Conservation (phyloP, 2,888 invertebrate genomes). For the Leucoptera coffeella region DNA sequence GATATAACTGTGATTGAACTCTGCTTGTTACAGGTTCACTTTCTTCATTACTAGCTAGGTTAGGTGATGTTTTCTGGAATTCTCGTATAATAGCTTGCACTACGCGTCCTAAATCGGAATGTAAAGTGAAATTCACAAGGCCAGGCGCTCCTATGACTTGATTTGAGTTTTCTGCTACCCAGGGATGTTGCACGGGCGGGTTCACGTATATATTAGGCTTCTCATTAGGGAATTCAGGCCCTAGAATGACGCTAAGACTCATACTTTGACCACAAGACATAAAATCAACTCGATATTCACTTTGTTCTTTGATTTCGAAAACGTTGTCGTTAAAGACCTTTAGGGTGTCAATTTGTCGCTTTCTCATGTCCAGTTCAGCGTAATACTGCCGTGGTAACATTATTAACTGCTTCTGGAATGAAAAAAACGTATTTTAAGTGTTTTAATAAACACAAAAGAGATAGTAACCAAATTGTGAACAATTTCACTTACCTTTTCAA, state of each 20-base stretch:
- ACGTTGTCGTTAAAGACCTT: constrained; percentile 82
- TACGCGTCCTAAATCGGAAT: constrained; percentile 74
- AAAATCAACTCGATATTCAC: constrained; percentile 69
- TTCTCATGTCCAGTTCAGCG: constrained; percentile 52
- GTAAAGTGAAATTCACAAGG: constrained; percentile 66
- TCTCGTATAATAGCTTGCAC: constrained; percentile 77
- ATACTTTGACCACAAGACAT: constrained; percentile 58
- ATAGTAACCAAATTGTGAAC: too few relatives aligned
- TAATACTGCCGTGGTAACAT: constrained; percentile 55
- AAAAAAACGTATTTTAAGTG: too few relatives aligned
- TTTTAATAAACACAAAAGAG: too few relatives aligned
- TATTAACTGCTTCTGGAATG: too few relatives aligned
- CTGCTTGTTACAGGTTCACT: constrained; percentile 24
- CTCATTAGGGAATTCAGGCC: constrained; percentile 69
- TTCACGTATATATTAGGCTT: constrained; percentile 64
- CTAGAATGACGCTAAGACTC: constrained; percentile 59
- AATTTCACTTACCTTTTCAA: too few relatives aligned
- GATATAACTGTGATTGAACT: constrained; percentile 22
- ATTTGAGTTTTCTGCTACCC: constrained; percentile 62
- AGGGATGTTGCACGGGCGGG: constrained; percentile 63
- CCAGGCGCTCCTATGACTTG: constrained; percentile 71
- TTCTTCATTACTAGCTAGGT: constrained; percentile 39
- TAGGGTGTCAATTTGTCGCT: constrained; percentile 73
- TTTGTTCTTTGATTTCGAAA: constrained; percentile 61
- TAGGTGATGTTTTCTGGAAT: constrained; percentile 53